Percentiles rank a stretch among this genome's conserved stretches.
phyloP scores from a whole-genome alignment of 2,888 invertebrate genomes.

The Sarcophaga variegata region DNA sequence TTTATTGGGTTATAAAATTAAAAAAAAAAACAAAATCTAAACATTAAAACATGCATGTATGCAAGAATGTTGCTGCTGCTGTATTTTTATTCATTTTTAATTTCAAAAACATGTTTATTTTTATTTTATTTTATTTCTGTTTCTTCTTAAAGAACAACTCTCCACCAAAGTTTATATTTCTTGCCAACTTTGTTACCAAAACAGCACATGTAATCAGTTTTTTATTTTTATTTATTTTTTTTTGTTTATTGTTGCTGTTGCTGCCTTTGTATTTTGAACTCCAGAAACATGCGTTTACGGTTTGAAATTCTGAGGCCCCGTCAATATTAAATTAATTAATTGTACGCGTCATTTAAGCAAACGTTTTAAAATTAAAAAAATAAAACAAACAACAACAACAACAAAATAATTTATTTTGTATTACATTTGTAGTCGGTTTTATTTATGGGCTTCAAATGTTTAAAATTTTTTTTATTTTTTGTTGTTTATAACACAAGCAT shows the following conservation, averaged over 20 bases:
- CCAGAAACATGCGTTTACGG: slow-evolving; percentile 41
- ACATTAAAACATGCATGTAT: slow-evolving; percentile 39
- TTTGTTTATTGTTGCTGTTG: not conserved
- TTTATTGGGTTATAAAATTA: not conserved
- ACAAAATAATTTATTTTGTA: not conserved
- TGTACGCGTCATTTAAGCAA: slow-evolving; percentile 37
- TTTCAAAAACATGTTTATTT: slow-evolving; percentile 14
- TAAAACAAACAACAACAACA: not conserved
- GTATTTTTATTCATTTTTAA: not conserved
- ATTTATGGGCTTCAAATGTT: slow-evolving; percentile 40
- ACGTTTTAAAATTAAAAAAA: slow-evolving; percentile 7
- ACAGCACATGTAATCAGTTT: not conserved
- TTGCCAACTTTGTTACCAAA: not conserved
- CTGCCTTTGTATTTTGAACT: not conserved
- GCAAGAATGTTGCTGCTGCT: slow-evolving; percentile 58
- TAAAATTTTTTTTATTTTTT: not conserved
- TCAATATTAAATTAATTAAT: slow-evolving; percentile 52
- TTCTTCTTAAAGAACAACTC: not conserved
- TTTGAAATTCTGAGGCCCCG: slow-evolving; percentile 10
- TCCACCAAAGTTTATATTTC: not conserved
- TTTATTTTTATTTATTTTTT: not conserved
- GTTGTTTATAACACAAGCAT: not conserved
- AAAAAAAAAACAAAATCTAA: slow-evolving; percentile 27
- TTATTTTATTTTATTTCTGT: not conserved
- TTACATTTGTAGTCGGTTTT: not conserved